These are phyloP conservation scores for Helicoverpa assulta DNA, from an alignment of 2,888 invertebrate genomes.

Conservation along the genomic window DNA sequence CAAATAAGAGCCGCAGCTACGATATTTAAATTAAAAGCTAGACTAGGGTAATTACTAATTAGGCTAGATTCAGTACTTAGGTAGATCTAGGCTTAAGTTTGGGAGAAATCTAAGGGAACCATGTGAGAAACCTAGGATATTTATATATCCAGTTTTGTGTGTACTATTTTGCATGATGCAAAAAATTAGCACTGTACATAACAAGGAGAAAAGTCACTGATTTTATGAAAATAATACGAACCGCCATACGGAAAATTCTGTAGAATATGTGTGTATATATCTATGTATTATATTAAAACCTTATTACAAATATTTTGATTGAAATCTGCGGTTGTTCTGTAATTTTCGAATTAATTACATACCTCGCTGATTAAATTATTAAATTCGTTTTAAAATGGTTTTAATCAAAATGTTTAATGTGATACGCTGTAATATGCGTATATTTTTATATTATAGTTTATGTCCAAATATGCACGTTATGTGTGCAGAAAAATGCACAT, in stretches of 20 bases:
- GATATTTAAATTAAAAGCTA: slow-evolving; percentile 53
- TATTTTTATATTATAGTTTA: background rate
- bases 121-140: slow-evolving; percentile 92
- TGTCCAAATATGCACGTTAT: slow-evolving; percentile 13
- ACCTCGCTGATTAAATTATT: no score
- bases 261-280: slow-evolving; percentile 45
- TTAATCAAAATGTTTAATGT: slow-evolving; percentile 21
- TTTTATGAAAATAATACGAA: slow-evolving; percentile 34
- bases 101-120: slow-evolving; percentile 91
- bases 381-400: no score
- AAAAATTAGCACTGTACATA: slow-evolving; percentile 76
- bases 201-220: slow-evolving; percentile 39
- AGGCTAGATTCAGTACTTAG: slow-evolving; percentile 36
- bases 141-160: slow-evolving; percentile 90
- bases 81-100: slow-evolving; percentile 48
- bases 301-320: slow-evolving; percentile 33
- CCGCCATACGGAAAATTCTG: slow-evolving; percentile 79
- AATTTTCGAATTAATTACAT: background rate
- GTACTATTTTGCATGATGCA: slow-evolving; percentile 96
- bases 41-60: slow-evolving; percentile 33
- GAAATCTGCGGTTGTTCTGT: background rate
- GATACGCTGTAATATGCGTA: background rate
- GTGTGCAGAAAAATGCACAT: background rate
- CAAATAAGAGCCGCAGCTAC: slow-evolving; percentile 58
- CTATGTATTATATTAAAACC: slow-evolving; percentile 42